A percentile compares a stretch with the other conserved stretches of the same genome.
phyloP scores from a whole-genome alignment of 2,888 invertebrate genomes.

The Furcula furcula region DNA sequence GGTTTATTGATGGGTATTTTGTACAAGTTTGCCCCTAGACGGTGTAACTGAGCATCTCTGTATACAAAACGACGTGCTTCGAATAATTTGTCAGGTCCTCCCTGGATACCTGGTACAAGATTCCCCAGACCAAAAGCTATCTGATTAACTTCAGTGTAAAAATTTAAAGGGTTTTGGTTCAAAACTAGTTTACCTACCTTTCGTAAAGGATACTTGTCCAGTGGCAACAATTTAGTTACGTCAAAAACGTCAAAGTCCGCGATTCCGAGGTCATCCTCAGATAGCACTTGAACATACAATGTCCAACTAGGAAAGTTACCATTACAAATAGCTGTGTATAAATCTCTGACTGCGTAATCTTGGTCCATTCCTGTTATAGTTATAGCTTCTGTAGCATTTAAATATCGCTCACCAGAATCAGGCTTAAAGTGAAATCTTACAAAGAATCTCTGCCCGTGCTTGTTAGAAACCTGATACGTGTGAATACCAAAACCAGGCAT shows the following conservation, averaged over 20 bases:
- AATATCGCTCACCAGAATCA: slow-evolving; percentile 90
- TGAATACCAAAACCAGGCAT: slow-evolving; percentile 97
- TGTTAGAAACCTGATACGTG: slow-evolving; percentile 93
- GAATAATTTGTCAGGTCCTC: background rate
- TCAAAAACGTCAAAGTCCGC: slow-evolving; percentile 93
- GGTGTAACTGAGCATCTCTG: slow-evolving; percentile 89
- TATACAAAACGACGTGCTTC: slow-evolving; percentile 87
- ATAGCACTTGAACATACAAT: slow-evolving; percentile 90
- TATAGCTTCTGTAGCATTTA: slow-evolving; percentile 83
- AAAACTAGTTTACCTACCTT: slow-evolving; percentile 1
- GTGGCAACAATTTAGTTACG: slow-evolving; percentile 16
- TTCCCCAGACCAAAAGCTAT: background rate
- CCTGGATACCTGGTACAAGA: background rate
- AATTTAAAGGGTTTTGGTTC: slow-evolving; percentile 1
- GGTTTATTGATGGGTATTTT: background rate
- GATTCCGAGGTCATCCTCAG: slow-evolving; percentile 87
- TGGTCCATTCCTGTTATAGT: slow-evolving; percentile 87
- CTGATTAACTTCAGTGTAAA: slow-evolving; percentile 1
- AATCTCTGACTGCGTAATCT: slow-evolving; percentile 91
- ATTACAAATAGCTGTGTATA: slow-evolving; percentile 90
- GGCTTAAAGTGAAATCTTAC: slow-evolving; percentile 95
- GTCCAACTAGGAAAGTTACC: slow-evolving; percentile 87
- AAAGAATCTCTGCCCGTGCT: slow-evolving; percentile 84
- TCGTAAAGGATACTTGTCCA: background rate
- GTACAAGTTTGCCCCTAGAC: slow-evolving; percentile 93